A percentile compares a stretch with the other conserved stretches of the same genome.
Conservation (phyloP, 2,888 invertebrate genomes). For the Fragum sueziense region DNA sequence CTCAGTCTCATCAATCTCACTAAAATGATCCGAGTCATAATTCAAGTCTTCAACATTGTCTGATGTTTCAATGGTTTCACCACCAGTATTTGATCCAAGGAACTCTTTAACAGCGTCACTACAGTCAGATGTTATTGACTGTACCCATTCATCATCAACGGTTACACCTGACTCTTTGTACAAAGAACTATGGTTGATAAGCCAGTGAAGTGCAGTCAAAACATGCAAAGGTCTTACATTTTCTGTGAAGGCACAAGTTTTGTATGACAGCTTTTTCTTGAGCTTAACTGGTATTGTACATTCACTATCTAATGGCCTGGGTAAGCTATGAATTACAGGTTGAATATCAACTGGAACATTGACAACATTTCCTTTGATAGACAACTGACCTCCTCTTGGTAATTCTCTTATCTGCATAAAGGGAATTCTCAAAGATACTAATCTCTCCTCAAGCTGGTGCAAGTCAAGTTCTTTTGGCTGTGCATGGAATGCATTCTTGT, state of each 20-base stretch:
- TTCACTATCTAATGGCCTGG: constrained; percentile 44
- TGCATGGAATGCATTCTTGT: too few species aligned
- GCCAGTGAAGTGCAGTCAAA: constrained; percentile 49
- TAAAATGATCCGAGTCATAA: constrained; percentile 24
- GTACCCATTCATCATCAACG: constrained; percentile 47
- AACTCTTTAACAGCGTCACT: constrained; percentile 25
- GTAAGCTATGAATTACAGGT: constrained; percentile 36
- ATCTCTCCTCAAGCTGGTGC: too few species aligned
- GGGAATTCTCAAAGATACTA: too few species aligned
- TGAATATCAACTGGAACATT: constrained; percentile 64
- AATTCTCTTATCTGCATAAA: too few species aligned
- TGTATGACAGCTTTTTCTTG: constrained; percentile 53
- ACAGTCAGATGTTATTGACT: not conserved
- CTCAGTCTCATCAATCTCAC: constrained; percentile 34
- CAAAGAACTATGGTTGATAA: constrained; percentile 44
- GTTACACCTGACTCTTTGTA: constrained; percentile 46
- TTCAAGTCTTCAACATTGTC: not conserved
- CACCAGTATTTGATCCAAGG: not conserved
- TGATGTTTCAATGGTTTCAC: not conserved
- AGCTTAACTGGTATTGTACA: constrained; percentile 56
- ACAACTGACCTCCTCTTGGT: constrained; percentile 56
- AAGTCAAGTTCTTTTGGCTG: too few species aligned
- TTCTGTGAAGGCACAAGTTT: constrained; percentile 49
- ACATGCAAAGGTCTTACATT: constrained; percentile 52
- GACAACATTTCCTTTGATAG: constrained; percentile 58